Evolutionary conservation across 2,113 vertebrate species (phyloP).

Genomic region (Damaliscus lunatus): DNA sequence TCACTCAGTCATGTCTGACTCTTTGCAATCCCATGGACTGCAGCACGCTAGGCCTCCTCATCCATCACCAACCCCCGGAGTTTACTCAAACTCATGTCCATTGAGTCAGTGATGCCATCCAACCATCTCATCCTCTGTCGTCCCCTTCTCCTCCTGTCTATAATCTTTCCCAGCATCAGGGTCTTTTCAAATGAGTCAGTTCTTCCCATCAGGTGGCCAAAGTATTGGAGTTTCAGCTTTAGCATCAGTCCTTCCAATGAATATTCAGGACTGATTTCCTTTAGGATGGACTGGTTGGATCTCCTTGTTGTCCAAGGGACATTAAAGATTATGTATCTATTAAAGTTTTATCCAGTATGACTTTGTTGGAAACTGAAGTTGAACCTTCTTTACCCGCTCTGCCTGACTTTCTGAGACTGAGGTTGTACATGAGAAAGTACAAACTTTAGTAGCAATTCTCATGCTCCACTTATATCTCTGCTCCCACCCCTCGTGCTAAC

Average conservation of each 20-base stretch:
- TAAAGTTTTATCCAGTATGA: not conserved
- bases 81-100: not conserved
- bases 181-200: not conserved
- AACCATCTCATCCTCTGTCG: not conserved
- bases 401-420: not conserved
- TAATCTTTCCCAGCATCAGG: not conserved
- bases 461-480: not conserved
- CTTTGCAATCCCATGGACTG: not conserved
- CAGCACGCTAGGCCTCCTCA: not conserved
- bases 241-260: not conserved
- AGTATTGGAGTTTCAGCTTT: not conserved
- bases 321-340: not conserved
- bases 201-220: not conserved
- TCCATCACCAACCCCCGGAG: not conserved
- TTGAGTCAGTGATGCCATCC: not conserved
- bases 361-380: not conserved
- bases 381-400: not conserved
- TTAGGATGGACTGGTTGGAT: not conserved
- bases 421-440: not conserved
- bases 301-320: not conserved
- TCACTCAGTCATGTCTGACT: fast-evolving
- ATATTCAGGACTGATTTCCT: not conserved
- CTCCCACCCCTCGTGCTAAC: fast-evolving
- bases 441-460: not conserved
- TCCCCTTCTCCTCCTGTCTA: fast-evolving